phyloP scores from a whole-genome alignment of 2,888 invertebrate species.

The Automeris io region DNA sequence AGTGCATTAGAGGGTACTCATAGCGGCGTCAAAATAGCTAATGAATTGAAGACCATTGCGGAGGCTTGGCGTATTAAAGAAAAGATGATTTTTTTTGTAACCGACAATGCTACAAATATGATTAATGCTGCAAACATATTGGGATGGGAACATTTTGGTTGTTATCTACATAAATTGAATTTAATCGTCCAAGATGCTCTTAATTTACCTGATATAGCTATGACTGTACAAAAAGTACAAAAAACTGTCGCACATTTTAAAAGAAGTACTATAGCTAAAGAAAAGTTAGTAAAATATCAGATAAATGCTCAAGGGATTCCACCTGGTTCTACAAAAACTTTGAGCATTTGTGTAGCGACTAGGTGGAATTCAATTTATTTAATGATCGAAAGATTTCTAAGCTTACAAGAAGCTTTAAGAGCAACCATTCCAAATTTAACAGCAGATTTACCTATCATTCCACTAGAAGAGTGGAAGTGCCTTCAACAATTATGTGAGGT shows the following conservation, averaged over 20 bases:
- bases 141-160: too few species aligned
- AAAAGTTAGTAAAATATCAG: slow-evolving; percentile 14
- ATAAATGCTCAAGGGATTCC: not conserved
- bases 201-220: not conserved
- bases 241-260: slow-evolving; percentile 14
- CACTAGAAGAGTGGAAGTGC: slow-evolving; percentile 12
- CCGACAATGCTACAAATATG: too few species aligned
- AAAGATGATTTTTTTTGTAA: slow-evolving; percentile 19
- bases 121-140: too few species aligned
- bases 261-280: slow-evolving; percentile 12
- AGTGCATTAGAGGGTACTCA: too few species aligned
- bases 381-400: slow-evolving; percentile 13
- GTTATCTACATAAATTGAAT: slow-evolving; percentile 23
- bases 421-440: too few species aligned
- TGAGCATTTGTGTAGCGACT: slow-evolving; percentile 9
- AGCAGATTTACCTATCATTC: slow-evolving; percentile 10
- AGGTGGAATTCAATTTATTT: slow-evolving; percentile 12
- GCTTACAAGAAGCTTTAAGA: slow-evolving; percentile 9
- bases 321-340: not conserved
- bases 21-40: too few species aligned
- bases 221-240: slow-evolving; percentile 20
- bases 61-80: too few species aligned
- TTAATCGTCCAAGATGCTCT: slow-evolving; percentile 17
- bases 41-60: too few species aligned
- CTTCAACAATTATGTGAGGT: slow-evolving; percentile 12